These are phyloP conservation scores for Fregetta grallaria DNA, from an alignment of 2,113 vertebrate genomes.

Conservation along the genomic window DNA sequence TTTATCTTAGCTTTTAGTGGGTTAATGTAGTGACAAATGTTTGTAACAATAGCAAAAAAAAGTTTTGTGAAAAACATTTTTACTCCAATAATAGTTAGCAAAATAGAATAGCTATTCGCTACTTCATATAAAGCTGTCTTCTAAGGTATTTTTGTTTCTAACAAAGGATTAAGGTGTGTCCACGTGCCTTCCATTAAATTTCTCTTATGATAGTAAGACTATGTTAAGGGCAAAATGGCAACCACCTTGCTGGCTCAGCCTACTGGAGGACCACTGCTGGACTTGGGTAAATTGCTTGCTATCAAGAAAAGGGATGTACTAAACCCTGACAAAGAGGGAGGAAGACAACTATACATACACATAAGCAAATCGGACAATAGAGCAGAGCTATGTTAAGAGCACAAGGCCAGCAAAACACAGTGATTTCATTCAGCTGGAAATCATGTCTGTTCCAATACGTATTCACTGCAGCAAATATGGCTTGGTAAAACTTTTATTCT, in stretches of 20 bases:
- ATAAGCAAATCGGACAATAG: conserved; percentile 34
- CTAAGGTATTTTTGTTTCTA: neutral
- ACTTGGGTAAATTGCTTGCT: neutral
- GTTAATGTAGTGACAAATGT: neutral
- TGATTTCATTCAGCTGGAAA: conserved; percentile 52
- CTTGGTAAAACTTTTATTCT: conserved; percentile 64
- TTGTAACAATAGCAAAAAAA: neutral
- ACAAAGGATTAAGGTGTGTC: neutral
- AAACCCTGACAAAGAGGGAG: neutral
- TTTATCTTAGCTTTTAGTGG: neutral
- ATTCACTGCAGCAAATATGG: neutral
- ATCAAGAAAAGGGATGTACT: neutral
- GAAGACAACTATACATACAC: neutral
- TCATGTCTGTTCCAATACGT: conserved; percentile 34
- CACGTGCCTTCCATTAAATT: neutral
- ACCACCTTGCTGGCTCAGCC: neutral
- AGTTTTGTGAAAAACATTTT: neutral
- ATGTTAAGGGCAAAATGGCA: neutral
- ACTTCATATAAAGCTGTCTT: neutral
- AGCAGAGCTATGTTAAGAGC: conserved; percentile 6
- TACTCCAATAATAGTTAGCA: neutral
- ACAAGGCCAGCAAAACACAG: neutral
- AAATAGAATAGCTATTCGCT: neutral
- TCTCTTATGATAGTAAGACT: neutral
- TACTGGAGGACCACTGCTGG: neutral